These are phyloP conservation scores for Apteryx mantelli DNA, from an alignment of 2,113 vertebrate species.

Conservation along the genomic window DNA sequence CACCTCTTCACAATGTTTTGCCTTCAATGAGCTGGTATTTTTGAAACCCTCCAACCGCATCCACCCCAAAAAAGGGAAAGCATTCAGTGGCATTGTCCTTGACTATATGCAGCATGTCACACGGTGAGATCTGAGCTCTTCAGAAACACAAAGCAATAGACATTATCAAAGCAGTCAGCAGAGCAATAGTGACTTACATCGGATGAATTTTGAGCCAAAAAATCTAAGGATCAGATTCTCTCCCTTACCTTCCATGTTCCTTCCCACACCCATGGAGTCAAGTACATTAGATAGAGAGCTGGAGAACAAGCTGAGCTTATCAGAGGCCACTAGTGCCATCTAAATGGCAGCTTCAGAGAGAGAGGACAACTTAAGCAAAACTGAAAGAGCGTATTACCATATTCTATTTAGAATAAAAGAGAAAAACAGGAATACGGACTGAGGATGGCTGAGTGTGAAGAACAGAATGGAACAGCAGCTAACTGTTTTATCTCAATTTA, in stretches of 20 bases:
- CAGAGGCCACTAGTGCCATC: neutral
- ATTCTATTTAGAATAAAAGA: neutral
- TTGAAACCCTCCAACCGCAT: neutral
- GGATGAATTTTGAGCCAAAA: neutral
- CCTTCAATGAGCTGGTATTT: neutral
- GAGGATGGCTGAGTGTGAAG: neutral
- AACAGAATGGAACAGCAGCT: neutral
- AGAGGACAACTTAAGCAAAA: neutral
- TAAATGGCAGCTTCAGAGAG: neutral
- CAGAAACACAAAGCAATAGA: neutral
- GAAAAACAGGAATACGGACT: neutral
- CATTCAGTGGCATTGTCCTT: neutral
- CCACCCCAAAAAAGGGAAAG: neutral
- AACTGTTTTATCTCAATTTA: neutral
- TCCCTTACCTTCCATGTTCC: neutral
- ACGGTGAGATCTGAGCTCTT: neutral
- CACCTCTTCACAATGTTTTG: neutral
- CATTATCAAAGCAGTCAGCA: neutral
- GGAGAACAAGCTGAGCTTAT: neutral
- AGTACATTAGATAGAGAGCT: neutral
- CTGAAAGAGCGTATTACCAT: neutral
- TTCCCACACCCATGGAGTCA: neutral
- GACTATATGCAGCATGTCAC: neutral
- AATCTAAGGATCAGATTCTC: neutral
- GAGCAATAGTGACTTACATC: neutral